Evolutionary conservation across 2,797 vertebrate species (phyloP).

Genomic region (Bucorvus abyssinicus): DNA sequence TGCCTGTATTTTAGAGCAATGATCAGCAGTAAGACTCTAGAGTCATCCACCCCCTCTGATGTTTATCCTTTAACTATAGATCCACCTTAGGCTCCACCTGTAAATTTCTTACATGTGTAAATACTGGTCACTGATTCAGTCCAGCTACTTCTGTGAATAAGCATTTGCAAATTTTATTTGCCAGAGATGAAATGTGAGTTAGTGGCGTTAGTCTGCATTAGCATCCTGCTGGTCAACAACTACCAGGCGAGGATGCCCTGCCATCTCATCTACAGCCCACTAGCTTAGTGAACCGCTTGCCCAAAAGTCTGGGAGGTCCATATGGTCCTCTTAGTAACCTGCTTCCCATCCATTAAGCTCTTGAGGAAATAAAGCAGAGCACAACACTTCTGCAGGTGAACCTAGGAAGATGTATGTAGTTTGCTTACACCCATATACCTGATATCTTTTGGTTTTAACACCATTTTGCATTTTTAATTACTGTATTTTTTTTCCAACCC

Average conservation of each 20-base stretch:
- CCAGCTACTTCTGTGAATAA: not conserved
- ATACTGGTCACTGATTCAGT: not conserved
- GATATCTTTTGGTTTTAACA: not conserved
- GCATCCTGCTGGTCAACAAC: not conserved
- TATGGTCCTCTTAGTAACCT: not conserved
- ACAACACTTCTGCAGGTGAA: not conserved
- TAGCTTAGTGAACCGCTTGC: not conserved
- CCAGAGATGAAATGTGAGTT: not conserved
- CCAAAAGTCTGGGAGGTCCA: not conserved
- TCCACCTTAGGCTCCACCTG: not conserved
- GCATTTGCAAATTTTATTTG: not conserved
- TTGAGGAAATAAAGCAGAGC: not conserved
- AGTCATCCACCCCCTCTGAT: not conserved
- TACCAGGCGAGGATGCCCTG: rapidly evolving
- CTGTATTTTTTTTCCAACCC: not conserved
- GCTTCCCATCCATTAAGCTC: not conserved
- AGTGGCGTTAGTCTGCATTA: not conserved
- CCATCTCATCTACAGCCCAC: not conserved
- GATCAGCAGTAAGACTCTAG: not conserved
- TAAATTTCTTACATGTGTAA: not conserved
- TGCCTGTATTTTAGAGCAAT: not conserved
- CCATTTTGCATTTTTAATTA: not conserved
- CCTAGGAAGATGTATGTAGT: not conserved
- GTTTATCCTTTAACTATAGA: not conserved
- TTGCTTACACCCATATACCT: not conserved